These are phyloP conservation scores for Anniella stebbinsi DNA, from an alignment of 2,797 vertebrate species.

Conservation along the genomic window DNA sequence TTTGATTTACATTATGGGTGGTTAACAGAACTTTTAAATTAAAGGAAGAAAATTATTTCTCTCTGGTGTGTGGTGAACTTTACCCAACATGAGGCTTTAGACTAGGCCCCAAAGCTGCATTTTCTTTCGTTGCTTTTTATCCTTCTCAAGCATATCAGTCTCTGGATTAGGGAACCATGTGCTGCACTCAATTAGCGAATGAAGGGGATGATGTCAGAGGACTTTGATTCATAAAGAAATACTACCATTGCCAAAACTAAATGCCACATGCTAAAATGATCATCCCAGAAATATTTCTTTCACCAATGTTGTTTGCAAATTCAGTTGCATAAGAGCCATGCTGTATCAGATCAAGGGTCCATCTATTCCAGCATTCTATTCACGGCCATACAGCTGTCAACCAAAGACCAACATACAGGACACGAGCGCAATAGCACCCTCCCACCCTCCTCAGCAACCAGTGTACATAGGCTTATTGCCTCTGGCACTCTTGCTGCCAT, in stretches of 20 bases:
- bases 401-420: no score
- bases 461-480: no score
- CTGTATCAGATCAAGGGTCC: no score
- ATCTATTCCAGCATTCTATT: no score
- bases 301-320: accelerated
- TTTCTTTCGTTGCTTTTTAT: accelerated
- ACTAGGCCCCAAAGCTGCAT: neutral
- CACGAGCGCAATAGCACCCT: no score
- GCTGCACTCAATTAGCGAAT: slow-evolving; percentile 25
- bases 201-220: neutral
- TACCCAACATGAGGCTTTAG: neutral
- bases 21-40: neutral
- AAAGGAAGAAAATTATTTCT: neutral
- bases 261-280: neutral
- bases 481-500: no score
- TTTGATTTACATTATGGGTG: neutral
- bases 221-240: neutral
- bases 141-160: neutral
- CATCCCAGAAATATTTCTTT: neutral
- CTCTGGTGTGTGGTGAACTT: accelerated
- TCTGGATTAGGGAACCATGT: neutral
- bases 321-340: neutral
- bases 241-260: slow-evolving; percentile 13
- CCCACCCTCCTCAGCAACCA: no score
- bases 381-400: no score